Evolutionary conservation across 2,888 invertebrate genomes (phyloP).

Genomic region (Drymonia ruficornis): DNA sequence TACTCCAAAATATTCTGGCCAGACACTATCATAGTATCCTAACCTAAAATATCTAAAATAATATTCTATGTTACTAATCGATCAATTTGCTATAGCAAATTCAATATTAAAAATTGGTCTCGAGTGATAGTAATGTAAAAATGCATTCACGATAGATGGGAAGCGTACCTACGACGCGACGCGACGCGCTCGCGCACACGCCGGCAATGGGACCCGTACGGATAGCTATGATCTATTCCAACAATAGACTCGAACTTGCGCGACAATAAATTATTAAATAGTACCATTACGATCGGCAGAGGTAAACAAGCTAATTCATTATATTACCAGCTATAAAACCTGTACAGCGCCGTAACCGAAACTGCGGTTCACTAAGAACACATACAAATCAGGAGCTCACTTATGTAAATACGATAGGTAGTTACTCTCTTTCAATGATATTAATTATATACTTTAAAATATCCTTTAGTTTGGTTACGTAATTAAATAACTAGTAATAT

Average conservation of each 20-base stretch:
- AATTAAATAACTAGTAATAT: slow-evolving; percentile 86
- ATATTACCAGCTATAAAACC: slow-evolving; percentile 84
- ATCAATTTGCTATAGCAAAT: slow-evolving; percentile 80
- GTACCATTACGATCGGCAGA: slow-evolving; percentile 84
- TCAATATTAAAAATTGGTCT: slow-evolving; percentile 82
- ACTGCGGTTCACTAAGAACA: slow-evolving; percentile 73
- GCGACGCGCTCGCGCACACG: slow-evolving; percentile 44
- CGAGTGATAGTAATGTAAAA: slow-evolving; percentile 77
- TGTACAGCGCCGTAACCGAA: slow-evolving; percentile 83
- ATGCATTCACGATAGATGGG: slow-evolving; percentile 73
- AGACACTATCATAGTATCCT: slow-evolving; percentile 84
- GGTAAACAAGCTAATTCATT: slow-evolving; percentile 83
- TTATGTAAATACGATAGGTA: slow-evolving; percentile 83
- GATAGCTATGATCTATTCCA: slow-evolving; percentile 84
- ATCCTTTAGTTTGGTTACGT: slow-evolving; percentile 86
- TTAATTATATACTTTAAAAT: slow-evolving; percentile 78
- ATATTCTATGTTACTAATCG: slow-evolving; percentile 80
- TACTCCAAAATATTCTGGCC: slow-evolving; percentile 84
- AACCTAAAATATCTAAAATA: slow-evolving; percentile 84
- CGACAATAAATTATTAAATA: slow-evolving; percentile 83
- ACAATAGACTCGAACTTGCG: slow-evolving; percentile 80
- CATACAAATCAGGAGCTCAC: slow-evolving; percentile 75
- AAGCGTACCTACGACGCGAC: too few relatives aligned
- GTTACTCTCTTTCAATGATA: slow-evolving; percentile 80
- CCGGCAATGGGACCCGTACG: slow-evolving; percentile 56